Conservation (phyloP, 2,797 vertebrate genomes). For the Mormyrops attenuatus region DNA sequence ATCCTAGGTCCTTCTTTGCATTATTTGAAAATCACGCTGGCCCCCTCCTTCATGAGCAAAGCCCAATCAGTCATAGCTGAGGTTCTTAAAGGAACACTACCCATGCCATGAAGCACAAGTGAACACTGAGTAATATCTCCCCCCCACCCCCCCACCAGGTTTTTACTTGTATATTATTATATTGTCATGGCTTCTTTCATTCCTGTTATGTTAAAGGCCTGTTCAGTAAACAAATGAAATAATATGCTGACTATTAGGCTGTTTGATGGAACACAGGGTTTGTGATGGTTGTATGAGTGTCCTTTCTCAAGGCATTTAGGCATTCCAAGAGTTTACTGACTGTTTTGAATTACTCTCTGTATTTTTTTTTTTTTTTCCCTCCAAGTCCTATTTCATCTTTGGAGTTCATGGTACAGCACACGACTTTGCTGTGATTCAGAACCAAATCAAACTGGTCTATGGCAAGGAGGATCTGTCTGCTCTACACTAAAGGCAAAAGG, state of each 20-base stretch:
- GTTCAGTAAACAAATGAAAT: neutral
- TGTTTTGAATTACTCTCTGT: neutral
- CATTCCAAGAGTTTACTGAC: neutral
- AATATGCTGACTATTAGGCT: neutral
- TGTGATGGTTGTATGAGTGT: neutral
- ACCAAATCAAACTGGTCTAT: neutral
- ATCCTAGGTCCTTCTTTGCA: slow-evolving; percentile 47
- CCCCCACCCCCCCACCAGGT: neutral
- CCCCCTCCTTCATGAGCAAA: slow-evolving; percentile 5
- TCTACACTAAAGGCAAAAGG: neutral
- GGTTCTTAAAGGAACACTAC: slow-evolving; percentile 29
- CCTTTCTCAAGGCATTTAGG: neutral
- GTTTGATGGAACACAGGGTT: neutral
- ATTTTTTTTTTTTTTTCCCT: neutral
- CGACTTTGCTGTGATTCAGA: slow-evolving; percentile 2
- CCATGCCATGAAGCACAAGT: slow-evolving; percentile 1
- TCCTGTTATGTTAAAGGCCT: neutral
- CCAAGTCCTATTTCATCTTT: neutral
- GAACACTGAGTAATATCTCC: neutral
- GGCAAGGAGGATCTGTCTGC: neutral
- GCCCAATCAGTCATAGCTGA: slow-evolving; percentile 6
- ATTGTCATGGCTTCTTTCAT: slow-evolving; percentile 3
- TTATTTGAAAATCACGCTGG: slow-evolving; percentile 40
- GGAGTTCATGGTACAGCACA: neutral
- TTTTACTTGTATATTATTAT: neutral